Base-by-base conservation (phyloP, 1,140 invertebrate genomes). In the Micrasema longulum region DNA sequence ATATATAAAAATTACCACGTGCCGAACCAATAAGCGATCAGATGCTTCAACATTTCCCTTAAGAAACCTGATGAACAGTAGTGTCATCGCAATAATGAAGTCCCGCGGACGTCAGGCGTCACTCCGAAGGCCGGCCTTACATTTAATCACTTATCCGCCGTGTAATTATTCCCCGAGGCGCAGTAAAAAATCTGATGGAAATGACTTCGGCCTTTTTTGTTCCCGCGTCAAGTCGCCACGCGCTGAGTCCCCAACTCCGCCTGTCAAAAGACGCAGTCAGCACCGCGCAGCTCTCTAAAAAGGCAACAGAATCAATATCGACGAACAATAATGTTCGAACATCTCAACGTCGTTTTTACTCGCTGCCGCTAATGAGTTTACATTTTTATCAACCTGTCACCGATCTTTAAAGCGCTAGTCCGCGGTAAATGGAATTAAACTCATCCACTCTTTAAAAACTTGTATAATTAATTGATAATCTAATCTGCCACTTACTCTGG, bases 121-220 rank as follows among this genome's bases (percentile, higher is more conserved):
- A 57, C 53, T 55, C 23, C 16, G 12, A 20, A n/a, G 57, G 14
- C 57, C 14, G 57, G 57, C 57, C 57, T 41, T 23, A 38, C 41
- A 63, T 45, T 63, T n/a, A 45, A 43, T 63, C 57, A 63, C 57
- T 63, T 63, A 63, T 43, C 20, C 16, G 22, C 57, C 57, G 57
- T 63, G 57, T 63, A 63, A 63, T 63, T 63, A 63, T 63, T 45
- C 41, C 36, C 57, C 36, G 10, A 18, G 38, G 10, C 16, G 11
- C 16, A 38, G 36, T 11, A 63, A 45, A 45, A 63, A 63, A 41
- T 45, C 38, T 20, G n/a, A 36, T 36, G 12, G 26, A 14, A 38
- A 62, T n/a, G n/a, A n/a, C n/a, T n/a, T n/a, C n/a, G 11, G 14
- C 3, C 38, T 43, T 63, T 45, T 63, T 63, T 57, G 31, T 57